These are phyloP conservation scores for Felis chaus DNA, from an alignment of 2,113 vertebrate genomes.

Conservation along the genomic window DNA sequence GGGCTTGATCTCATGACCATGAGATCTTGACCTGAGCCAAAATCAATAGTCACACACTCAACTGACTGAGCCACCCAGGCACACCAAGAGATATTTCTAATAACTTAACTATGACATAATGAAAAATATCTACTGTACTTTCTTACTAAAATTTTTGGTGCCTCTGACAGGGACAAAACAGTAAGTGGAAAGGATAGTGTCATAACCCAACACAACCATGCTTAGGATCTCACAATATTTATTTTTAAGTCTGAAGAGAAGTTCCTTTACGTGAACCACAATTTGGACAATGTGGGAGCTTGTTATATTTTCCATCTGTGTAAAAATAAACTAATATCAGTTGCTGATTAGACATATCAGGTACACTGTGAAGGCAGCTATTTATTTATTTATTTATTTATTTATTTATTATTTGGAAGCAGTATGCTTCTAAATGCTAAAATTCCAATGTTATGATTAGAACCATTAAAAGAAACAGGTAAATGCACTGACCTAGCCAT, in stretches of 20 bases:
- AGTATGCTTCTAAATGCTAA: neutral
- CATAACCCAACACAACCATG: neutral
- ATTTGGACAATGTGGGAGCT: neutral
- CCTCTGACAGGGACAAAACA: neutral
- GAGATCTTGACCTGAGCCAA: too few species aligned
- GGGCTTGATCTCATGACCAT: too few species aligned
- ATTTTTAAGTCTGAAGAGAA: neutral
- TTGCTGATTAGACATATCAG: neutral
- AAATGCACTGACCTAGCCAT: neutral
- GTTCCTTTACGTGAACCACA: neutral
- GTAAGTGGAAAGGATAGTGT: neutral
- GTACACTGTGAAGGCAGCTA: neutral
- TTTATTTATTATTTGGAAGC: neutral
- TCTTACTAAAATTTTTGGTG: neutral
- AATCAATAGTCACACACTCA: too few species aligned
- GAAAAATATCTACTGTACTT: neutral
- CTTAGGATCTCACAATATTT: neutral
- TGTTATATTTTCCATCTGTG: neutral
- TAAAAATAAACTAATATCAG: neutral
- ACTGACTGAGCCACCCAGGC: too few species aligned
- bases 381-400: neutral
- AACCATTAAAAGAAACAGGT: neutral
- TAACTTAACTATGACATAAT: neutral
- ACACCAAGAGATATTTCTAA: too few species aligned
- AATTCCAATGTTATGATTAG: neutral